Evolutionary conservation across 2,888 invertebrate genomes (phyloP).

Genomic region (Unio delphinus): DNA sequence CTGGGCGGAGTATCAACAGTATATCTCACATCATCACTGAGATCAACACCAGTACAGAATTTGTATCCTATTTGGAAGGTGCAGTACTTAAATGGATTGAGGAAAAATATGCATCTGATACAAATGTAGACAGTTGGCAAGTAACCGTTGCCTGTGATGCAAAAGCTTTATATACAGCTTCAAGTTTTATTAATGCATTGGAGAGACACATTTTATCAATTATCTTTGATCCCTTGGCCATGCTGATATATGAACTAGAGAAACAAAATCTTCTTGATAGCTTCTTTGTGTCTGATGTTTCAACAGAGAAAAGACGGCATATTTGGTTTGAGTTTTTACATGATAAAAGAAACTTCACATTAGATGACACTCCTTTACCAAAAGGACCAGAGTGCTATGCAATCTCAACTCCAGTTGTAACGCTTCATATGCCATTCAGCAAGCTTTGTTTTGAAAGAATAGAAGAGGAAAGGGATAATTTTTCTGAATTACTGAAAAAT

Average conservation of each 20-base stretch:
- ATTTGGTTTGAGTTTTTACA: not conserved
- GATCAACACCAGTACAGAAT: not conserved
- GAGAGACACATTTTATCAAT: slow-evolving; percentile 21
- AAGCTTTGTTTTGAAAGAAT: slow-evolving; percentile 16
- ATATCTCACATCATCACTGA: no score
- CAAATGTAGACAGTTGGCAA: slow-evolving; percentile 18
- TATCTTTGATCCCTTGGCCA: slow-evolving; percentile 33
- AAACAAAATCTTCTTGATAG: slow-evolving; percentile 18
- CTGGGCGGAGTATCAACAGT: no score
- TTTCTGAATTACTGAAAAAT: no score
- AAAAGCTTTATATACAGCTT: slow-evolving; percentile 19
- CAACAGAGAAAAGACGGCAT: no score
- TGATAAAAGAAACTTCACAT: no score
- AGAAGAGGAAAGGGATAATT: slow-evolving; percentile 18
- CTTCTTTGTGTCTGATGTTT: slow-evolving; percentile 17
- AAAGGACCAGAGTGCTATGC: slow-evolving; percentile 37
- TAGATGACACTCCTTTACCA: no score
- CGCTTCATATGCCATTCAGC: slow-evolving; percentile 34
- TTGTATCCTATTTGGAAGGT: slow-evolving; percentile 9
- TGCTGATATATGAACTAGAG: slow-evolving; percentile 28
- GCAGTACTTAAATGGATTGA: slow-evolving; percentile 6
- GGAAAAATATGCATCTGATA: not conserved
- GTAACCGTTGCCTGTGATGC: slow-evolving; percentile 26
- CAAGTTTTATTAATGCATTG: slow-evolving; percentile 26
- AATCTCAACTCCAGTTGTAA: slow-evolving; percentile 15